Conservation (phyloP, 1,140 invertebrate species). For the Brachystomella parvula region DNA sequence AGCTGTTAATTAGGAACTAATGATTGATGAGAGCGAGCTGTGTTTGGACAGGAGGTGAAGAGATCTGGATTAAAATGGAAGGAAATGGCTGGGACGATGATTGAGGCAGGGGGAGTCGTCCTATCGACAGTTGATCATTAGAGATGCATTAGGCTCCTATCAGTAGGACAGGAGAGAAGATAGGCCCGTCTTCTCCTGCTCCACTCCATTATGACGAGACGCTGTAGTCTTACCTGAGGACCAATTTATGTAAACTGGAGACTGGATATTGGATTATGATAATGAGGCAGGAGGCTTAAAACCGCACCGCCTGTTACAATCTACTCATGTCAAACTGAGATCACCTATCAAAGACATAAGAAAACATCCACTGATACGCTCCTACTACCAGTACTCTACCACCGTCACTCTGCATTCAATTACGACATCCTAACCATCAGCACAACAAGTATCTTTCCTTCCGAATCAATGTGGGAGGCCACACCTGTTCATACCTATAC, state of each 20-base stretch:
- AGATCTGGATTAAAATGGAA: slow-evolving; percentile 1
- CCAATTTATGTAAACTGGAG: slow-evolving; percentile 7
- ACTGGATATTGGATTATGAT: neutral
- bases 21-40: neutral
- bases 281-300: neutral
- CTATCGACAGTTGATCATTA: too few relatives aligned
- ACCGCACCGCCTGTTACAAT: neutral
- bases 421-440: too few relatives aligned
- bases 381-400: too few relatives aligned
- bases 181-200: too few relatives aligned
- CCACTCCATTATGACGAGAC: neutral
- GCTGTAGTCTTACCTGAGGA: slow-evolving; percentile 1
- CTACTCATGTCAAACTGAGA: too few relatives aligned
- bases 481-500: too few relatives aligned
- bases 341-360: too few relatives aligned
- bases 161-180: too few relatives aligned
- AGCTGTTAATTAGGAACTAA: neutral
- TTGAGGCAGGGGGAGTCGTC: neutral
- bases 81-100: neutral
- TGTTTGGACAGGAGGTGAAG: neutral
- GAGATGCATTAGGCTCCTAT: neutral
- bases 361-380: too few relatives aligned
- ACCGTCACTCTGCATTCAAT: too few relatives aligned
- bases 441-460: too few relatives aligned
- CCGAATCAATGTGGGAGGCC: too few relatives aligned